A percentile compares a stretch with the other conserved stretches of the same genome.
phyloP scores from a whole-genome alignment of 2,888 invertebrate species.

The Exephanes ischioxanthus region DNA sequence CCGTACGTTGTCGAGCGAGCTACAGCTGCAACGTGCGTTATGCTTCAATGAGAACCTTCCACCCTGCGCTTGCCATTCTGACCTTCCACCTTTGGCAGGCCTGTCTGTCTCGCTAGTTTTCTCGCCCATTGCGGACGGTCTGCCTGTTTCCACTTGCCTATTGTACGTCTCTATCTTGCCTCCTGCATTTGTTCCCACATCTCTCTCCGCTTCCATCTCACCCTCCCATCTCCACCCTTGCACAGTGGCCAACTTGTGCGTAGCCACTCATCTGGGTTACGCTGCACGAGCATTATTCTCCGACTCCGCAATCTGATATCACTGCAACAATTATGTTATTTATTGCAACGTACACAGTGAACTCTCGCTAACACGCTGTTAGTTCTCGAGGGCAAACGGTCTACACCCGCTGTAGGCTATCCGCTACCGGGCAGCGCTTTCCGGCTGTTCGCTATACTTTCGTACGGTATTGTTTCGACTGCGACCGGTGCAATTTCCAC shows the following conservation, averaged over 20 bases:
- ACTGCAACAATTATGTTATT: slow-evolving; percentile 1
- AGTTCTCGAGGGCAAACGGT: slow-evolving; percentile 20
- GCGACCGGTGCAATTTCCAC: slow-evolving; percentile 10
- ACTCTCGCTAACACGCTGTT: neutral
- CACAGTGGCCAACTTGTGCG: neutral
- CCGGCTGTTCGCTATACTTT: slow-evolving; percentile 16
- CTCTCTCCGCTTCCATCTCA: neutral
- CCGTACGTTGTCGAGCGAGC: neutral
- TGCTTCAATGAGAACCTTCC: slow-evolving; percentile 36
- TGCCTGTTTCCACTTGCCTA: neutral
- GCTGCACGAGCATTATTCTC: slow-evolving; percentile 16
- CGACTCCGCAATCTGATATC: slow-evolving; percentile 12
- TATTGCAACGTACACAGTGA: neutral
- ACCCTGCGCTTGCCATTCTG: neutral
- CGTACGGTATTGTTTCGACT: slow-evolving; percentile 26
- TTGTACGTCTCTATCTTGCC: neutral
- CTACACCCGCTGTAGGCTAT: slow-evolving; percentile 3
- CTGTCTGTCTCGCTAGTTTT: neutral
- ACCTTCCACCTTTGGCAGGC: neutral
- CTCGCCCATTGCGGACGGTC: neutral
- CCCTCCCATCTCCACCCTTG: neutral
- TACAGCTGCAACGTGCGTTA: slow-evolving; percentile 13
- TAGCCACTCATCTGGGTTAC: too few relatives aligned
- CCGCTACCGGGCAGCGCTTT: slow-evolving; percentile 14
- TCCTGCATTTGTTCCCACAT: neutral